These are phyloP conservation scores for Fragum sueziense DNA, from an alignment of 2,888 invertebrate species.

Conservation along the genomic window DNA sequence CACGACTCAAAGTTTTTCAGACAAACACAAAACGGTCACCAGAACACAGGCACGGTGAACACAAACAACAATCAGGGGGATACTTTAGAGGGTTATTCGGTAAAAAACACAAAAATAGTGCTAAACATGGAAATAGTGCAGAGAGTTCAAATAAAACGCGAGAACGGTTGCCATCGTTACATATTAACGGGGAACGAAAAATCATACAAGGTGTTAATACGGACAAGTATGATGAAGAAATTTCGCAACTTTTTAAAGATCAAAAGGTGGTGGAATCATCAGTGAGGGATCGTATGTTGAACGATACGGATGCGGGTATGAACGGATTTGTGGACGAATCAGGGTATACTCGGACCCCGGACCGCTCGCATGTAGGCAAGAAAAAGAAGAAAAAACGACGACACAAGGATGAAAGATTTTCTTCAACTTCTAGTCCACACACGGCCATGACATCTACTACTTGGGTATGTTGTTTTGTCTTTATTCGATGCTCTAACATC, in stretches of 20 bases:
- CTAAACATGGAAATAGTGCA: not conserved
- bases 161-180: not conserved
- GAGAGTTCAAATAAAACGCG: not conserved
- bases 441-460: slow-evolving; percentile 25
- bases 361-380: not conserved
- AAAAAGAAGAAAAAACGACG: slow-evolving; percentile 26
- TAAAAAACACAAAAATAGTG: slow-evolving; percentile 1
- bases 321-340: slow-evolving; percentile 13
- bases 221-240: not conserved
- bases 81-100: slow-evolving; percentile 9
- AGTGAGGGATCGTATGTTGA: not conserved
- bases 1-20: not conserved
- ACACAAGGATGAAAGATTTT: not conserved
- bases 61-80: not conserved
- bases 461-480: slow-evolving; percentile 42
- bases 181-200: slow-evolving; percentile 5
- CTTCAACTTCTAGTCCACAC: slow-evolving; percentile 18
- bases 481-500: no score
- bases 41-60: not conserved
- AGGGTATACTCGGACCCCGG: slow-evolving; percentile 3
- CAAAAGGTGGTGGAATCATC: slow-evolving; percentile 5
- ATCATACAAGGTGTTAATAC: slow-evolving; percentile 2
- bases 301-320: not conserved
- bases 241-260: slow-evolving; percentile 6
- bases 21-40: not conserved